These are phyloP conservation scores for Ranitomeya imitator DNA, from an alignment of 2,113 vertebrate genomes.

Conservation along the genomic window DNA sequence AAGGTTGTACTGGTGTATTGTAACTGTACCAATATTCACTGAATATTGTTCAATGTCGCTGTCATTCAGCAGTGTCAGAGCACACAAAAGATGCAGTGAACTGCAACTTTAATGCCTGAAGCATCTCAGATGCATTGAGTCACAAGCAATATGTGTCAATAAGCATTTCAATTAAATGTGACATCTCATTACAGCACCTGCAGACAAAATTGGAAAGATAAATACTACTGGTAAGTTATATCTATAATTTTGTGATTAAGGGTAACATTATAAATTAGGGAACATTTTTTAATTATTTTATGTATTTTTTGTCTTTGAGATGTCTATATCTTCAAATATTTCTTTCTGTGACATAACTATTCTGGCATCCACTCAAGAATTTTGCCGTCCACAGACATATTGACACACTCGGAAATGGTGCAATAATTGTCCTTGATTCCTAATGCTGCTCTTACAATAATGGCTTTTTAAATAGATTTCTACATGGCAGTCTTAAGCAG, in stretches of 20 bases:
- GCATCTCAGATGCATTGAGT: neutral
- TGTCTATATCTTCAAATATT: neutral
- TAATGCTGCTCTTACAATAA: conserved; percentile 12
- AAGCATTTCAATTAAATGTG: neutral
- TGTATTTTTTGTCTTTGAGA: neutral
- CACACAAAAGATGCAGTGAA: neutral
- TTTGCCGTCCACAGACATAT: neutral
- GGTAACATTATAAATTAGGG: neutral
- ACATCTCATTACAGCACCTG: neutral
- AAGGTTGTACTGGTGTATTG: neutral
- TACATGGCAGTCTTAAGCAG: neutral
- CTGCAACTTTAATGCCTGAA: neutral
- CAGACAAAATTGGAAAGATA: neutral
- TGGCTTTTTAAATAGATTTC: neutral
- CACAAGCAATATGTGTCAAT: neutral
- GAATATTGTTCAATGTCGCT: neutral
- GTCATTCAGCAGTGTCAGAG: neutral
- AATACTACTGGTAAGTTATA: neutral
- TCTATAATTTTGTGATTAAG: neutral
- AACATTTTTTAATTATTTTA: neutral
- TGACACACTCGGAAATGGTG: conserved; percentile 1
- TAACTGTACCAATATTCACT: neutral
- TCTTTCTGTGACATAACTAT: neutral
- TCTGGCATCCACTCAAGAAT: neutral
- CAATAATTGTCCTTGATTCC: conserved; percentile 10